phyloP scores from a whole-genome alignment of 2,888 invertebrate species.

The Oscheius sp. region DNA sequence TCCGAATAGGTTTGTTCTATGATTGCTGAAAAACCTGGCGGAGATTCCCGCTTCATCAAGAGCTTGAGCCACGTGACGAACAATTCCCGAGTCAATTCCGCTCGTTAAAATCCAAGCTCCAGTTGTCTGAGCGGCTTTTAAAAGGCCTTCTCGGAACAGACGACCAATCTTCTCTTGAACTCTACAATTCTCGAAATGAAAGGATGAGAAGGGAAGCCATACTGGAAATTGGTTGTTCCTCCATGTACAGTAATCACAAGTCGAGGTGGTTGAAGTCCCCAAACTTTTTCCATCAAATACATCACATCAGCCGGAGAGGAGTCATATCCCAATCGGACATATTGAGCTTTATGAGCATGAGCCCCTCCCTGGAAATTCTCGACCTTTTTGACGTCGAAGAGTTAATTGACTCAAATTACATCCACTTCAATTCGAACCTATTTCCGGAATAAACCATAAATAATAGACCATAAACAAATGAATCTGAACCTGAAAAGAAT shows the following conservation, averaged over 20 bases:
- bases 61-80: slow-evolving; percentile 81
- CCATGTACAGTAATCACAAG: slow-evolving; percentile 96
- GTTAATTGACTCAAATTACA: too few species aligned
- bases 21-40: slow-evolving; percentile 40
- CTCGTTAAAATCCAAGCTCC: slow-evolving; percentile 95
- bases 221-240: slow-evolving; percentile 89
- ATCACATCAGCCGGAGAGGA: slow-evolving; percentile 91
- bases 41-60: slow-evolving; percentile 69
- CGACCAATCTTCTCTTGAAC: slow-evolving; percentile 89
- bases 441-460: too few species aligned
- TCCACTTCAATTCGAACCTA: too few species aligned
- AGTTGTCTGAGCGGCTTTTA: slow-evolving; percentile 96
- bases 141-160: slow-evolving; percentile 90
- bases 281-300: slow-evolving; percentile 87
- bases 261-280: slow-evolving; percentile 93
- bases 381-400: not conserved
- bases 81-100: slow-evolving; percentile 79
- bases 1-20: not conserved
- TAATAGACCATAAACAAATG: too few species aligned
- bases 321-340: slow-evolving; percentile 91
- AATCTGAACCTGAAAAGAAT: too few species aligned
- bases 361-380: slow-evolving; percentile 67
- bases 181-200: slow-evolving; percentile 34
- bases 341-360: slow-evolving; percentile 77
- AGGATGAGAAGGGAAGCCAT: not conserved